These are phyloP conservation scores for Limnephilus auricula DNA, from an alignment of 2,888 invertebrate genomes.

Conservation along the genomic window DNA sequence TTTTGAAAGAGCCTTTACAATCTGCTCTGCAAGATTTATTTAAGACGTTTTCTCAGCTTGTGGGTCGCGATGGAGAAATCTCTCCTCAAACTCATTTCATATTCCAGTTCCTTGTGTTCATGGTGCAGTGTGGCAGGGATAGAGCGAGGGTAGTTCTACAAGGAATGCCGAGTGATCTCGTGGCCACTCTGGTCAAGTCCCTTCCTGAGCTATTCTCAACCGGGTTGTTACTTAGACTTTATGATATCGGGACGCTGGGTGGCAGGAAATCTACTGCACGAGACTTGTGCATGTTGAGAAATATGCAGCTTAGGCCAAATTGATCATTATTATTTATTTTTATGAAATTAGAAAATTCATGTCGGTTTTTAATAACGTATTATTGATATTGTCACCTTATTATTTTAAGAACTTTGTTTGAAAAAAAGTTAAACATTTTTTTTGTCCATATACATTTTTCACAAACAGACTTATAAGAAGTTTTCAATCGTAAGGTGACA, in stretches of 20 bases:
- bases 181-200: constrained; percentile 89
- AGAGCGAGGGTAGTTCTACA: constrained; percentile 84
- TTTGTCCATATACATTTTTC: neutral
- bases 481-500: neutral
- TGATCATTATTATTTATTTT: constrained; percentile 67
- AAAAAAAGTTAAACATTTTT: neutral
- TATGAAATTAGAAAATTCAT: neutral
- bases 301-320: constrained; percentile 83
- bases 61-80: constrained; percentile 85
- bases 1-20: constrained; percentile 81
- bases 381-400: neutral
- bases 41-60: constrained; percentile 84
- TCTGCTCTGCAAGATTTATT: constrained; percentile 84
- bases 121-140: constrained; percentile 87
- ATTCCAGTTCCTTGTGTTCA: constrained; percentile 85
- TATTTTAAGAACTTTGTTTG: neutral
- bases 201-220: constrained; percentile 87
- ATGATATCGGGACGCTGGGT: constrained; percentile 85
- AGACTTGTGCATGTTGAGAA: constrained; percentile 90
- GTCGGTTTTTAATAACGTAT: neutral
- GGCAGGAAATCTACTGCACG: constrained; percentile 92
- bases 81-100: constrained; percentile 91
- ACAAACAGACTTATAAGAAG: neutral
- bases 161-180: constrained; percentile 85
- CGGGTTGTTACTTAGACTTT: constrained; percentile 85